These are phyloP conservation scores for Encarsia formosa DNA, from an alignment of 2,888 invertebrate genomes.

Conservation along the genomic window DNA sequence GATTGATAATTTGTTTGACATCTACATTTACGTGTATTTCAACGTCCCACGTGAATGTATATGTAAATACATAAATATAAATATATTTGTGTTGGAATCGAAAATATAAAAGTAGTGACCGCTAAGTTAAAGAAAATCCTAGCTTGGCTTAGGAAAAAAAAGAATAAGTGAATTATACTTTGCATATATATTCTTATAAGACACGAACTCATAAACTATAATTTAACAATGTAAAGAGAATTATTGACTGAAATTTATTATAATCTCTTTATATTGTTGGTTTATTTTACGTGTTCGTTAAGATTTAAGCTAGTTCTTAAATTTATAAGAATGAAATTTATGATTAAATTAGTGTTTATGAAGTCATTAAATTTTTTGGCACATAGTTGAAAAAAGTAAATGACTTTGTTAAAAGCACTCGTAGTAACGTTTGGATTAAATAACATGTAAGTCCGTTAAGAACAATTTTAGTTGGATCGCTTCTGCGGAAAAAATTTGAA, in stretches of 20 bases:
- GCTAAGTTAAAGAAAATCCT: conserved; percentile 22
- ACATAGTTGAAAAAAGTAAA: conserved; percentile 13
- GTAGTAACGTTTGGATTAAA: conserved; percentile 10
- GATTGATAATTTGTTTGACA: conserved; percentile 17
- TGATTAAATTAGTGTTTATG: conserved; percentile 24
- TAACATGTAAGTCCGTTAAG: conserved; percentile 12
- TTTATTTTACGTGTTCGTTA: conserved; percentile 8
- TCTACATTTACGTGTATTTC: conserved; percentile 13
- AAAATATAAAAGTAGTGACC: conserved; percentile 11
- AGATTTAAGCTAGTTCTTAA: conserved; percentile 19
- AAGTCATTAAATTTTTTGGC: conserved; percentile 20
- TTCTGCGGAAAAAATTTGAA: conserved; percentile 26
- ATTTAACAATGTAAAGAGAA: conserved; percentile 12
- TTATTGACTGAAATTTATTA: background rate
- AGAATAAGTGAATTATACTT: conserved; percentile 17
- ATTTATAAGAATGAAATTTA: conserved; percentile 25
- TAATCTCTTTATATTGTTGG: conserved; percentile 18
- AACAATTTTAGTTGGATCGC: conserved; percentile 26
- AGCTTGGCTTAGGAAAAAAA: conserved; percentile 30
- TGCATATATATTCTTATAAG: conserved; percentile 34
- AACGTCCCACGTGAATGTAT: background rate
- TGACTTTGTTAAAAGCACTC: conserved; percentile 7
- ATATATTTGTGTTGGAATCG: conserved; percentile 6
- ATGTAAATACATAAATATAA: background rate
- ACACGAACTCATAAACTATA: conserved; percentile 11